phyloP scores from a whole-genome alignment of 1,140 invertebrate species.

The Mactra quadrangularis region DNA sequence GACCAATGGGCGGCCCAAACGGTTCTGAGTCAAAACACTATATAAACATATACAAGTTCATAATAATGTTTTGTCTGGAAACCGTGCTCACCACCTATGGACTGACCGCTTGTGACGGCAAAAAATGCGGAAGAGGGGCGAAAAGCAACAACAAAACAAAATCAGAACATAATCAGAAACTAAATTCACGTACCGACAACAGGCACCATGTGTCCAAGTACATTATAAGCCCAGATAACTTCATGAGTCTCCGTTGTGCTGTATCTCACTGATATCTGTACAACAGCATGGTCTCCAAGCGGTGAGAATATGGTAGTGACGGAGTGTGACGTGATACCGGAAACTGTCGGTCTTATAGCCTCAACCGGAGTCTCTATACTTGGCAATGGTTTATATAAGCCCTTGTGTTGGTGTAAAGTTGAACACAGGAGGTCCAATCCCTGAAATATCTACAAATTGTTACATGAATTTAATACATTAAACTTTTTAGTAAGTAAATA shows the following conservation, averaged over 20 bases:
- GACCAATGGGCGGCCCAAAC: too few relatives aligned
- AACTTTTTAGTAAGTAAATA: too few relatives aligned
- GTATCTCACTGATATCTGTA: slow-evolving; percentile 51
- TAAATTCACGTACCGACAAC: slow-evolving; percentile 22
- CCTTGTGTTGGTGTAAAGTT: slow-evolving; percentile 30
- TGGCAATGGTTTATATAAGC: slow-evolving; percentile 32
- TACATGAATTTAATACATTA: too few relatives aligned
- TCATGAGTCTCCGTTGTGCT: slow-evolving; percentile 51
- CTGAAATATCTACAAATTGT: slow-evolving; percentile 55
- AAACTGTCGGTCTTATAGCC: slow-evolving; percentile 48
- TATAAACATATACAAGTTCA: too few relatives aligned
- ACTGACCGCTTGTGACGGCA: too few relatives aligned
- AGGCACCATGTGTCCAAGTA: slow-evolving; percentile 55
- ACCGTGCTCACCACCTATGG: too few relatives aligned
- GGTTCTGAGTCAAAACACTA: too few relatives aligned
- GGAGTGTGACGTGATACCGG: slow-evolving; percentile 45
- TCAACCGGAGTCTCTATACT: slow-evolving; percentile 15
- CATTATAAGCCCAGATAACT: slow-evolving; percentile 59
- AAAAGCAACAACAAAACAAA: too few relatives aligned
- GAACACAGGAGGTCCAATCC: slow-evolving; percentile 42
- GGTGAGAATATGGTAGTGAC: slow-evolving; percentile 48
- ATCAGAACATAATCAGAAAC: too few relatives aligned
- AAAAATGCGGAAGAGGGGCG: too few relatives aligned
- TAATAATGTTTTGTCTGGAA: too few relatives aligned
- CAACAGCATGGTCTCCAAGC: slow-evolving; percentile 38